Evolutionary conservation across 2,888 invertebrate genomes (phyloP).

Genomic region (Leptothorax acervorum): DNA sequence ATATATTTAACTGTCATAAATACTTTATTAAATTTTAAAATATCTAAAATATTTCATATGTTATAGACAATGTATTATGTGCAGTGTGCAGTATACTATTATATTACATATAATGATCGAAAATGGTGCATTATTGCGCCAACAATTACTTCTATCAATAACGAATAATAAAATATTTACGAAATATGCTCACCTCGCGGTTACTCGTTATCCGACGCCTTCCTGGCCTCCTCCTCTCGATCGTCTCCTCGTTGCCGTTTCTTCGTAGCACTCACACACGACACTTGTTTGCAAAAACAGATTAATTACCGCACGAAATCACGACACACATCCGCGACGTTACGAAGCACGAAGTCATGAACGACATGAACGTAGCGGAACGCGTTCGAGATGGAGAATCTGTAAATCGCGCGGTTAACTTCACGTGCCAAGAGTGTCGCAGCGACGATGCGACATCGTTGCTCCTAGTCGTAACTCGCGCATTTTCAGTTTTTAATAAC

Average conservation of each 20-base stretch:
- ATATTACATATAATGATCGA: too few species aligned
- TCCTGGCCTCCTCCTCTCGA: not conserved
- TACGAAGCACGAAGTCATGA: not conserved
- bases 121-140: too few species aligned
- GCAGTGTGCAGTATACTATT: too few species aligned
- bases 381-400: not conserved
- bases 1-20: too few species aligned
- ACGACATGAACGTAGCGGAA: not conserved
- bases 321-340: not conserved
- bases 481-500: too few species aligned
- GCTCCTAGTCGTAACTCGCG: too few species aligned
- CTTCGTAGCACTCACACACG: not conserved
- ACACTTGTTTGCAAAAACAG: not conserved
- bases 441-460: too few species aligned
- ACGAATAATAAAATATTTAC: not conserved
- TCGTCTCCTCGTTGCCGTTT: not conserved
- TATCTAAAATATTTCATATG: not conserved
- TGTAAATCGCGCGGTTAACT: not conserved
- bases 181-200: not conserved
- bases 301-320: not conserved
- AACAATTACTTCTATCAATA: too few species aligned
- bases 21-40: too few species aligned
- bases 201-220: not conserved
- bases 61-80: too few species aligned
- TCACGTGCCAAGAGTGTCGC: not conserved